A percentile compares a stretch with the other conserved stretches of the same genome.
Evolutionary conservation across 2,113 vertebrate genomes (phyloP).

Genomic region (Atlantisia rogersi): DNA sequence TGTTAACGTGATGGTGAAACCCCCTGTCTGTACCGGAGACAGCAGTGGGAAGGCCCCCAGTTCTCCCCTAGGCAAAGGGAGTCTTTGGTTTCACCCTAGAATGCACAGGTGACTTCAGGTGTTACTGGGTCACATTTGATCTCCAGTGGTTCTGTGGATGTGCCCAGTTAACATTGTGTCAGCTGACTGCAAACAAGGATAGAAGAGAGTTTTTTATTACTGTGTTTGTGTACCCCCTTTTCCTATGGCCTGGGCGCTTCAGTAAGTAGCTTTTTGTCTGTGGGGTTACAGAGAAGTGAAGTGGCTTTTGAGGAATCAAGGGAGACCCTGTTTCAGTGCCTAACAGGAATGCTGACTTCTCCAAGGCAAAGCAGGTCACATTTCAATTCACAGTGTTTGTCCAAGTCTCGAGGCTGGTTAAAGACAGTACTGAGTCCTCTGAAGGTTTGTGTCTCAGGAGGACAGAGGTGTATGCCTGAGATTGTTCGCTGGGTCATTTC

Average conservation of each 20-base stretch:
- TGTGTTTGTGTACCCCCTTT: background rate
- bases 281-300: background rate
- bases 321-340: background rate
- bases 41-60: background rate
- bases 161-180: background rate
- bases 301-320: background rate
- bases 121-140: background rate
- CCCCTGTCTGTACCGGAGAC: fast-evolving
- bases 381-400: background rate
- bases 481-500: background rate
- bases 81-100: background rate
- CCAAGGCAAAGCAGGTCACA: background rate
- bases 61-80: background rate
- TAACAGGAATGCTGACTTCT: background rate
- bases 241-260: background rate
- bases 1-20: background rate
- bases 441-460: background rate
- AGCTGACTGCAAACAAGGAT: background rate
- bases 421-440: background rate
- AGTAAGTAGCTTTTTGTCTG: background rate
- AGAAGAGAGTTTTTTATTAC: background rate
- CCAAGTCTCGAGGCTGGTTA: background rate
- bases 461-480: background rate
- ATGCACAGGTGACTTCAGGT: background rate
- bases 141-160: background rate